Evolutionary conservation across 2,113 vertebrate species (phyloP), one percentile per base, ranked within the genome.

Genomic region (Pungitius pungitius): DNA sequence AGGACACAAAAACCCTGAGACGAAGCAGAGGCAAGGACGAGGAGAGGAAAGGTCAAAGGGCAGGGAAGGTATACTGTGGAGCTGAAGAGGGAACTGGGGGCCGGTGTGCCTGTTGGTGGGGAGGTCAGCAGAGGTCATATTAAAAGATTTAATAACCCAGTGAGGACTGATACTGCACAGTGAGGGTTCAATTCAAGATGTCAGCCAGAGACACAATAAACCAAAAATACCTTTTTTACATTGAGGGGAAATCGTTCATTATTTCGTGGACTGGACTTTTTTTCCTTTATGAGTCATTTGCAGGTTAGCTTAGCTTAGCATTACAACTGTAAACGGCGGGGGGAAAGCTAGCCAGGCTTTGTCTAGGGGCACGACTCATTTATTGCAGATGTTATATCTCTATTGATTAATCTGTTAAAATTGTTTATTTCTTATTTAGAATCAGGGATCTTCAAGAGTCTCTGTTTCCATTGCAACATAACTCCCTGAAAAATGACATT

Each of bases 61-160:
- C 37, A 62, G 45, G n/a, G 26, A n/a, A 7, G n/a, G 12, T 27
- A 4, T 47, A 13, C 51, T 22, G 20, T 8, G 24, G 65, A 56
- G 22, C 15, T 52, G 30, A 24, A 8, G 45, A n/a, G 55, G 42
- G 54, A 61, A 52, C 20, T 13, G 47, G 35, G 26, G 61, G 47
- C 64, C 42, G 56, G 39, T 63, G 57, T 69, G 26, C 42, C 58
- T 33, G 15, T 55, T 40, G 8, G 49, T 37, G 33, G 26, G 64
- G 22, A 71, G 69, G 69, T 43, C 58, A 71, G 59, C 47, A n/a
- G n/a, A n/a, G n/a, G n/a, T 71, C 12, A 61, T 11, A 54, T 35
- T 56, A 22, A 49, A 39, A 54, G 57, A 57, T 54, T 45, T 22
- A 56, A 30, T n/a, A 61, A 60, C 30, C 49, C 61, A 39, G 24